Evolutionary conservation across 2,888 invertebrate species (phyloP).

Genomic region (Limnephilus auricula): DNA sequence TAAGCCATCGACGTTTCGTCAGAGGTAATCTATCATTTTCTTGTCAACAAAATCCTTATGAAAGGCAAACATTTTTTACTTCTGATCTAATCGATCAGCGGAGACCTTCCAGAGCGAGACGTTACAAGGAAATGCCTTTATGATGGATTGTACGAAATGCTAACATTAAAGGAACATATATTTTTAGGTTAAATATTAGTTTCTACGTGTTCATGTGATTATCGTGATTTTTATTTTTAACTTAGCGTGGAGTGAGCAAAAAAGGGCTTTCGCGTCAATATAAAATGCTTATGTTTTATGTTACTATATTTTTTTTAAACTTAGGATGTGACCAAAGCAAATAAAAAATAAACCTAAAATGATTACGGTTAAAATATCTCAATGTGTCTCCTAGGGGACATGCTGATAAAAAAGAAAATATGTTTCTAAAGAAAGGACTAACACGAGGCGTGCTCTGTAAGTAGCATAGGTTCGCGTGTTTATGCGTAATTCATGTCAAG

Average conservation of each 20-base stretch:
- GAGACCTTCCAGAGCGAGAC: conserved; percentile 16
- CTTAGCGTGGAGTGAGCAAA: background rate
- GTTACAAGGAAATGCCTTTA: background rate
- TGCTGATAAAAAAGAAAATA: background rate
- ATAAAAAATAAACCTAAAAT: background rate
- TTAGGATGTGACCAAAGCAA: background rate
- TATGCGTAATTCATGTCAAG: too few species aligned
- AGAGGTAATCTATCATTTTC: conserved; percentile 48
- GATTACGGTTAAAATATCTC: background rate
- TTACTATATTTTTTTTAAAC: background rate
- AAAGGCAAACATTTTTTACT: conserved; percentile 44
- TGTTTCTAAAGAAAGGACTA: background rate
- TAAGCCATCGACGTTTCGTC: conserved; percentile 38
- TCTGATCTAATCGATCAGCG: conserved; percentile 30
- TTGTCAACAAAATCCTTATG: conserved; percentile 44
- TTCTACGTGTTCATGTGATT: background rate
- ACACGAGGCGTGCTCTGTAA: background rate
- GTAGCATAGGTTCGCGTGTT: background rate
- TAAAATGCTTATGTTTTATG: background rate
- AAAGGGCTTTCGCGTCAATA: background rate
- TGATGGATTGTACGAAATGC: conserved; percentile 12
- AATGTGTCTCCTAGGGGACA: background rate
- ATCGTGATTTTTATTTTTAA: background rate
- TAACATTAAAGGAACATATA: background rate
- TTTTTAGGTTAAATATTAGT: background rate